A percentile compares a stretch with the other conserved stretches of the same genome.
These are phyloP conservation scores for Styela plicata DNA, from an alignment of 23 tunicate genomes.

Conservation along the genomic window DNA sequence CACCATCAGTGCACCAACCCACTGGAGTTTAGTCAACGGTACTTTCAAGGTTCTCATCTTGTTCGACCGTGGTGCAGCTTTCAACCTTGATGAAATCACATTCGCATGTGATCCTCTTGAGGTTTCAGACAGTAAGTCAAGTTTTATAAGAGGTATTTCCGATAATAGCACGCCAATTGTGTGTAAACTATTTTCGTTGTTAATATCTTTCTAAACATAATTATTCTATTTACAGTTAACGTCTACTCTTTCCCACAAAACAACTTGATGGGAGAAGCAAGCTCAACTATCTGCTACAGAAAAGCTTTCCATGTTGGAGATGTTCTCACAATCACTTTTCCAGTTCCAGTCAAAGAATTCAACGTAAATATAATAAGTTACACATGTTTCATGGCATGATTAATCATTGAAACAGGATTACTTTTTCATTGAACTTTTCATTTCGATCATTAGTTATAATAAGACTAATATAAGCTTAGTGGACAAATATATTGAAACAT, in stretches of 20 bases:
- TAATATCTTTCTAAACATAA: too few species aligned
- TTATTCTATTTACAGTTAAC: conserved; percentile 24
- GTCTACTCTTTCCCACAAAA: conserved; percentile 35
- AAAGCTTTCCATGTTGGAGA: conserved; percentile 25
- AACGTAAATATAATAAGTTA: conserved; percentile 20
- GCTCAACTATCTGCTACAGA: conserved; percentile 28
- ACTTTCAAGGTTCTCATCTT: conserved; percentile 14
- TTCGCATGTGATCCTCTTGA: conserved; percentile 16
- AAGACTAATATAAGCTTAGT: too few species aligned
- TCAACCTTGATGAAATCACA: background rate
- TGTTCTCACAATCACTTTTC: conserved; percentile 29
- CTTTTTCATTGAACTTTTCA: too few species aligned
- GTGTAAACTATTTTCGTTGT: too few species aligned
- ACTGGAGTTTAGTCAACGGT: conserved; percentile 17
- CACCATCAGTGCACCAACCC: conserved; percentile 18
- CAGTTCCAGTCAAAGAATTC: conserved; percentile 24
- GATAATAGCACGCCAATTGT: too few species aligned
- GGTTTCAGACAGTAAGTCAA: conserved; percentile 16
- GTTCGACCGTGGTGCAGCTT: conserved; percentile 14
- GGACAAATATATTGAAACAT: too few species aligned
- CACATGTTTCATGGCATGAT: too few species aligned
- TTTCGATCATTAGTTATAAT: too few species aligned
- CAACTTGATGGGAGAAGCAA: conserved; percentile 26
- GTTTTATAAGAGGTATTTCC: too few species aligned
- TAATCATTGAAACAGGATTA: too few species aligned